Evolutionary conservation across 2,113 vertebrate genomes (phyloP).

Genomic region (Arizona elegans): DNA sequence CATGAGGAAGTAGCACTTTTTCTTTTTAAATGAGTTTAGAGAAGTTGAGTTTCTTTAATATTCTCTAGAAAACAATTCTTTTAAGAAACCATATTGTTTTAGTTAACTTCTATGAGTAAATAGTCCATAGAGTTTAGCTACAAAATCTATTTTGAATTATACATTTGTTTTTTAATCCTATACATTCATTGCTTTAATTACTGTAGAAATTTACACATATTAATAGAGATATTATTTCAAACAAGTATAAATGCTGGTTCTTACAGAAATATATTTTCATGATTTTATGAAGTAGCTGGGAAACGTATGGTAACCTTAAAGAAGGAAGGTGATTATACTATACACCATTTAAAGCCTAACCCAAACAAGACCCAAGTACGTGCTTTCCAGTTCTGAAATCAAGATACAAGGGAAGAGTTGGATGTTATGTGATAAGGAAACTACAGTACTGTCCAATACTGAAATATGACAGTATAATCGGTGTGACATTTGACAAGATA

Average conservation of each 20-base stretch:
- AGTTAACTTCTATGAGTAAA: not conserved
- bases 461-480: not conserved
- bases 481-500: not conserved
- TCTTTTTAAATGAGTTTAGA: slow-evolving; percentile 22
- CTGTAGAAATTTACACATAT: not conserved
- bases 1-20: slow-evolving; percentile 19
- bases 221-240: not conserved
- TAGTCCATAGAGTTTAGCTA: not conserved
- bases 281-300: not conserved
- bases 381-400: not conserved
- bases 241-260: not conserved
- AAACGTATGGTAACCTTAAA: not conserved
- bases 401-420: not conserved
- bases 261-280: not conserved
- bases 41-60: not conserved
- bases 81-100: not conserved
- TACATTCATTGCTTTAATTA: not conserved
- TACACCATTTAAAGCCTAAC: too few species aligned
- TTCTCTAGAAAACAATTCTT: not conserved
- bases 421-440: not conserved
- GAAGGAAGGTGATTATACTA: not conserved
- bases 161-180: not conserved
- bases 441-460: not conserved
- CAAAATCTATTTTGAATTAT: not conserved
- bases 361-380: not conserved